Conservation (phyloP, 2,888 invertebrate species). For the Leptarthrus brevirostris region DNA sequence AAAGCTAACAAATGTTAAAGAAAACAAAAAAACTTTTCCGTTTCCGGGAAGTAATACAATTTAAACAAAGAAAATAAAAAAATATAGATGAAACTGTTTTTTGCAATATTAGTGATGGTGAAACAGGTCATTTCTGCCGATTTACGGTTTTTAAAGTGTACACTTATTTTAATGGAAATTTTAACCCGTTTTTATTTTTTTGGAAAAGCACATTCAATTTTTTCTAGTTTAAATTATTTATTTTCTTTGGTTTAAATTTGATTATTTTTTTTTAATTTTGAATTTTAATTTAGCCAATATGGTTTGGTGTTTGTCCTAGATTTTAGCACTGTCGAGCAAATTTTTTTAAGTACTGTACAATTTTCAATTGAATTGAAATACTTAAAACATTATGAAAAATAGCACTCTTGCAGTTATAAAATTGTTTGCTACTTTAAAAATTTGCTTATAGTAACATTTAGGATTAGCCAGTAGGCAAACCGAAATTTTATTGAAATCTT, state of each 20-base stretch:
- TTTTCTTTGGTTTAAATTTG: not conserved
- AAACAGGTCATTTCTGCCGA: constrained; percentile 18
- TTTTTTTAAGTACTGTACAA: no score
- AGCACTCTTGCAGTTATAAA: no score
- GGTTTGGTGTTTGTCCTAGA: not conserved
- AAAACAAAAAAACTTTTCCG: not conserved
- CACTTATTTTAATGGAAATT: no score
- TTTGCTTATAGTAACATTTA: no score
- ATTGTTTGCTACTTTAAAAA: no score
- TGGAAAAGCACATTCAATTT: no score
- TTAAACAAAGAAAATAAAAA: not conserved
- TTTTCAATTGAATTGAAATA: no score
- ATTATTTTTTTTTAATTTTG: not conserved
- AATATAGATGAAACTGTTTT: constrained; percentile 5
- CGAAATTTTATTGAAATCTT: not conserved
- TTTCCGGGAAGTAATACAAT: not conserved
- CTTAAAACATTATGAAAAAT: no score
- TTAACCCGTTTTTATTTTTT: no score
- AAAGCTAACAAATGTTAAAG: no score
- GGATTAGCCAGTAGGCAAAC: not conserved
- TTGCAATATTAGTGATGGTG: constrained; percentile 41
- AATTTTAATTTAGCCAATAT: constrained; percentile 1
- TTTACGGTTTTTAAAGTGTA: constrained; percentile 7
- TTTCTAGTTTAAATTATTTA: not conserved
- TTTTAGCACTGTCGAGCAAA: not conserved